Conservation (phyloP, 2,888 invertebrate genomes). For the Conchocele bisecta region DNA sequence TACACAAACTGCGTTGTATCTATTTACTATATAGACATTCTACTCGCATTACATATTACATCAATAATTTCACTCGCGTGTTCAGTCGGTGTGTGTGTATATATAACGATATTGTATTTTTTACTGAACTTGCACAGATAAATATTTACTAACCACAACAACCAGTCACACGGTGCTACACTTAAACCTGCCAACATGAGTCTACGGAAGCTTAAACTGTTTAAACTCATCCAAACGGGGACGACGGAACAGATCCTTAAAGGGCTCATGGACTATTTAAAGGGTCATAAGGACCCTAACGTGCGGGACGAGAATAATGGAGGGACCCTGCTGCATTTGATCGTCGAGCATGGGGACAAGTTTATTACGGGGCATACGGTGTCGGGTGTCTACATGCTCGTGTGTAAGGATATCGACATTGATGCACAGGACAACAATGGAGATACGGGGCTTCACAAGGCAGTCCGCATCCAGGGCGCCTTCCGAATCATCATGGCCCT, state of each 20-base stretch:
- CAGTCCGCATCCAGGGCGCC: constrained; percentile 68
- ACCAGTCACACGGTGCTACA: no score
- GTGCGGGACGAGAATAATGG: constrained; percentile 69
- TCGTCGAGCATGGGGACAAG: constrained; percentile 68
- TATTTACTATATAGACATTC: no score
- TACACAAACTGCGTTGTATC: no score
- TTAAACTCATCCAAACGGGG: constrained; percentile 83
- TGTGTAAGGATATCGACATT: constrained; percentile 74
- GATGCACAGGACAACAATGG: constrained; percentile 71
- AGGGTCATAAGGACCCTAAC: constrained; percentile 74
- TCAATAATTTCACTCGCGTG: no score
- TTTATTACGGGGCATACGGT: constrained; percentile 72
- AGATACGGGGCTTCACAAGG: constrained; percentile 73
- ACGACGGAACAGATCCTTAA: constrained; percentile 66
- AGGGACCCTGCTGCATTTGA: constrained; percentile 72
- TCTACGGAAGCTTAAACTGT: constrained; percentile 70
- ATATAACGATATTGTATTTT: no score
- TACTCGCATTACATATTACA: no score
- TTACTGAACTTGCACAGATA: no score
- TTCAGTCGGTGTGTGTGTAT: no score
- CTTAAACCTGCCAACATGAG: constrained; percentile 56
- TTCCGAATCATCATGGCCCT: constrained; percentile 75
- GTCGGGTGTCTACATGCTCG: constrained; percentile 75
- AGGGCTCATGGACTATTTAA: constrained; percentile 68
- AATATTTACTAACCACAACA: no score